A percentile compares a stretch with the other conserved stretches of the same genome.
Evolutionary conservation across 2,113 vertebrate genomes (phyloP).

Genomic region (Ibidorhyncha struthersii): DNA sequence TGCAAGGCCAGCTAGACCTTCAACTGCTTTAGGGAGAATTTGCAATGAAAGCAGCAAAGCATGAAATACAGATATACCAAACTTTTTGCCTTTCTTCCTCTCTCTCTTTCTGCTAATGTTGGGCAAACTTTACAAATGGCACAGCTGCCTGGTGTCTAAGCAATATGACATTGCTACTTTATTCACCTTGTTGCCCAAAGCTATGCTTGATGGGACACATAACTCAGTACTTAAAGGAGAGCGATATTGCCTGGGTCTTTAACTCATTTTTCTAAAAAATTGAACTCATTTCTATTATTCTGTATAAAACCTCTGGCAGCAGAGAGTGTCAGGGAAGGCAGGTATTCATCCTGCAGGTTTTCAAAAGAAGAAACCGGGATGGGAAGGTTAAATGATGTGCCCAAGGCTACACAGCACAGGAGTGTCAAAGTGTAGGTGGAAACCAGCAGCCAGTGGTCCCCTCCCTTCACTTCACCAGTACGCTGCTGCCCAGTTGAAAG

Average conservation of each 20-base stretch:
- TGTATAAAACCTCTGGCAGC: background rate
- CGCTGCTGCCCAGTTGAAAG: background rate
- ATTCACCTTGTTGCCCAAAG: background rate
- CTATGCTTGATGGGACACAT: background rate
- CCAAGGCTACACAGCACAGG: background rate
- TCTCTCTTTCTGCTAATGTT: background rate
- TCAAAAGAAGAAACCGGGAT: background rate
- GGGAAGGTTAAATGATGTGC: background rate
- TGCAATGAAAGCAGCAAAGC: background rate
- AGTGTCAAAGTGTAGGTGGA: background rate
- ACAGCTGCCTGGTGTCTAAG: background rate
- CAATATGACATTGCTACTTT: background rate
- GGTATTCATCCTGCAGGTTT: background rate
- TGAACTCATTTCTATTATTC: background rate
- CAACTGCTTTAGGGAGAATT: background rate
- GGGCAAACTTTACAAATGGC: background rate
- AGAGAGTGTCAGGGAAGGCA: background rate
- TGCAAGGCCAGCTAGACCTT: background rate
- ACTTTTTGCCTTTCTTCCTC: background rate
- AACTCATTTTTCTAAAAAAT: constrained; percentile 2
- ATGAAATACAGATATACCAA: background rate
- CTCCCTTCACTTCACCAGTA: background rate
- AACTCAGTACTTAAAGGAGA: constrained; percentile 30
- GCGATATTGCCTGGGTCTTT: background rate
- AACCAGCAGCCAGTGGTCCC: background rate